Base-by-base conservation (phyloP, 1,140 invertebrate species). In the Anastrepha obliqua region DNA sequence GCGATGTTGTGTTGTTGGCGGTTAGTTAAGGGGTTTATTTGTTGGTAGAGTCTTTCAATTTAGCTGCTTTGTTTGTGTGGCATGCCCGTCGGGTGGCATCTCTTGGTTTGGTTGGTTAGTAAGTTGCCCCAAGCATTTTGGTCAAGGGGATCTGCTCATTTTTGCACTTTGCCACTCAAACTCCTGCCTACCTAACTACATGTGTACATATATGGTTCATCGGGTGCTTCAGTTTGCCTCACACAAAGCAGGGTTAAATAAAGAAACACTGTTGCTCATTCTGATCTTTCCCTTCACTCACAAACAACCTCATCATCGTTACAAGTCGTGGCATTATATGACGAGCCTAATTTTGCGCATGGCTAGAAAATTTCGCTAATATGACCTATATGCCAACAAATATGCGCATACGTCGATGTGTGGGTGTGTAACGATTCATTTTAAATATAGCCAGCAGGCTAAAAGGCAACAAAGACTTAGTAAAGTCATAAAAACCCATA, bases 1-100 rank as follows among this genome's bases (percentile, higher is more conserved):
- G 29, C 29, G 29, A 29, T 29, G 74, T 6, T 55, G n/a, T 47
- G 44, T 81, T 7, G 47, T 81, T 55, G 44, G 44, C 9, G 74
- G 74, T 81, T 81, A 81, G 74, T 81, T 81, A 81, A 20, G 44
- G 74, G 64, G 60, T 39, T 67, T 39, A 67, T 67, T 67, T 67
- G 64, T 29, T 67, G 64, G 5, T 39, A 67, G n/a, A 67, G 3
- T 20, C 64, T 67, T 67, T 67, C 8, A 39, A 29, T 20, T 39
- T 11, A 39, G 20, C n/a, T 29, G 29, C 64, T 67, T 29, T 67
- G 64, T 39, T 29, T 39, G 64, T 67, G 64, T 39, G 11, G 17
- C 64, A 39, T 8, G 64, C n/a, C 11, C 6, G n/a, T 67, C 17
- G 29, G 60, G 60, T 15, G 60, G 17, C 17, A 5, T 58, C 17